These are phyloP conservation scores for Solenodon paradoxus DNA, from an alignment of 2,113 vertebrate genomes.

Conservation along the genomic window DNA sequence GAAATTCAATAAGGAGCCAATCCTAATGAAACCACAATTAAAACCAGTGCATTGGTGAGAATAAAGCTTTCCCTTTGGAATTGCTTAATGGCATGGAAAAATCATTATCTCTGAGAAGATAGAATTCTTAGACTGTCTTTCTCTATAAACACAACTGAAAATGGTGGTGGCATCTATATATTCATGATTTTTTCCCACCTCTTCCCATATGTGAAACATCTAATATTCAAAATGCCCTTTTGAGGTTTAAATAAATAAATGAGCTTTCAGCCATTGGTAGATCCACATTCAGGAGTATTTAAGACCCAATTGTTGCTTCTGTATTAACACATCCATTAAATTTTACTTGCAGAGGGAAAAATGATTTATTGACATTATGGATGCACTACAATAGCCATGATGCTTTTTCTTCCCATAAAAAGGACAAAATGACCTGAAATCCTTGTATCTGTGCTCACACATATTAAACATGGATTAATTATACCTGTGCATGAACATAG, in stretches of 20 bases:
- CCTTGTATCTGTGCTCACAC: background rate
- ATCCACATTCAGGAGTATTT: background rate
- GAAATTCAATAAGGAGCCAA: background rate
- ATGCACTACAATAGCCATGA: background rate
- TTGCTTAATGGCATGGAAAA: background rate
- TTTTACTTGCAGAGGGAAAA: background rate
- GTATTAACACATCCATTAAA: background rate
- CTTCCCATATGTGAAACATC: background rate
- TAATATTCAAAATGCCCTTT: background rate
- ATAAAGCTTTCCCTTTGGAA: background rate
- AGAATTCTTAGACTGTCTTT: background rate
- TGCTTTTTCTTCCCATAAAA: constrained; percentile 33
- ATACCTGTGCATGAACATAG: constrained; percentile 4
- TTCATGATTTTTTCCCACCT: background rate
- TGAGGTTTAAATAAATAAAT: background rate
- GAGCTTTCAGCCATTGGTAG: background rate
- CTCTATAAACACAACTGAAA: background rate
- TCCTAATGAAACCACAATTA: background rate
- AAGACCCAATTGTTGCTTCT: background rate
- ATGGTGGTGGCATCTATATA: background rate
- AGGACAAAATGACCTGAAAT: background rate
- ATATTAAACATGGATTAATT: constrained; percentile 11
- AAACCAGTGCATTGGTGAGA: background rate
- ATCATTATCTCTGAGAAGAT: background rate
- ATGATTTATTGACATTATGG: background rate